Evolutionary conservation across 2,113 vertebrate species (phyloP), one percentile per base, ranked within the genome.

Genomic region (Oreotrochilus melanogaster): DNA sequence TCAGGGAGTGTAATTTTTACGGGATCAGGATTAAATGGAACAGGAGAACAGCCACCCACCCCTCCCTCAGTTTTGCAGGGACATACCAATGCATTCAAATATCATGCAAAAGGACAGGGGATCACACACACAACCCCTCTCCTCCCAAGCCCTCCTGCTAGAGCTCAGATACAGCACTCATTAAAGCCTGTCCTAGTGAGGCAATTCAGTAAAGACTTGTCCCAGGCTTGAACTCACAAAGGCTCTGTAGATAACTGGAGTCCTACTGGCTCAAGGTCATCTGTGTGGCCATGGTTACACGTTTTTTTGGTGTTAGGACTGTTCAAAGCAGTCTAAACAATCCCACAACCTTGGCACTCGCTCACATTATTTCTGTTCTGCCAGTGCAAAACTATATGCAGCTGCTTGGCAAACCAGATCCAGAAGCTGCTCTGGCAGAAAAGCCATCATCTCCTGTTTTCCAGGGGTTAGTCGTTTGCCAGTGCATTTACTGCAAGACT

Each of bases 341-440:
- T 27, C 50, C n/a, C 24, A 79, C 0, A 14, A 47, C 27, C 53
- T 57, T 9, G 0, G 54, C 47, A 11, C 15, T 79, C 0, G 0
- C 45, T 76, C 62, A 10, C 50, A 79, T 62, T 50, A 35, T 72
- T 35, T 37, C 70, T 75, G 9, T n/a, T 48, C 28, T 69, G 62
- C 58, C 67, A 65, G 47, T 0, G 0, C 71, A 61, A 69, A 7
- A 3, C 16, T 51, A 5, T 11, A 57, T 0, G 2, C 53, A 42
- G 28, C 50, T 73, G 54, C 71, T 25, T 16, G 22, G 54, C 66
- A 82, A 92, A 85, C 15, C 54, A 54, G 75, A 60, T 22, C 62
- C 58, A 43, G 71, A 42, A 90, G 64, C 2, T 79, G 37, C 61
- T 73, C 71, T 86, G 62, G 42, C 42, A 86, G 66, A 76, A 70